phyloP scores from a whole-genome alignment of 2,113 vertebrate species.

The Hemichromis elongatus region DNA sequence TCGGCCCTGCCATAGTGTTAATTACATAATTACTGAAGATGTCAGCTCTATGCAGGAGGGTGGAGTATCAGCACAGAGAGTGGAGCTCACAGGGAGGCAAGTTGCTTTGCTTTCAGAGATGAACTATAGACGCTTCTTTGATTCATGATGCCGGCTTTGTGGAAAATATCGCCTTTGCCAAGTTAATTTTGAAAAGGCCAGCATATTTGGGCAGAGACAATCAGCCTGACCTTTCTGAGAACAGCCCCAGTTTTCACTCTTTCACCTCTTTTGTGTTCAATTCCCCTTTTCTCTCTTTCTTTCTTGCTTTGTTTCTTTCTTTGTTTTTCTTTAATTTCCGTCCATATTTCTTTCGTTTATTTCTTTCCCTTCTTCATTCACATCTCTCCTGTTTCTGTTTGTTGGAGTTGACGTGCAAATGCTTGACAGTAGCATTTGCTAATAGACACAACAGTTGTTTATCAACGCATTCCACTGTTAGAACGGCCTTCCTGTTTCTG shows the following conservation, averaged over 20 bases:
- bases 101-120: constrained; percentile 59
- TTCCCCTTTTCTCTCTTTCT: not conserved
- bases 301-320: not conserved
- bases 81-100: constrained; percentile 24
- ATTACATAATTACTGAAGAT: constrained; percentile 79
- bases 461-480: constrained; percentile 41
- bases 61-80: constrained; percentile 33
- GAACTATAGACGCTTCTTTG: constrained; percentile 73
- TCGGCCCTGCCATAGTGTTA: constrained; percentile 74
- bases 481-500: constrained; percentile 39
- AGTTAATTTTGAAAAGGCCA: constrained; percentile 82
- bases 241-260: constrained; percentile 60
- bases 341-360: not conserved
- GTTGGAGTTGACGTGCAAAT: not conserved
- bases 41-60: constrained; percentile 50
- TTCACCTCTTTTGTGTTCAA: constrained; percentile 40
- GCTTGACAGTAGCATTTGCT: constrained; percentile 28
- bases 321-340: not conserved
- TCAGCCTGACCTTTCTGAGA: constrained; percentile 78
- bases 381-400: not conserved
- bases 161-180: constrained; percentile 77
- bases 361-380: not conserved
- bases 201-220: constrained; percentile 79
- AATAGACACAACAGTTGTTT: constrained; percentile 46
- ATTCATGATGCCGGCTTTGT: constrained; percentile 76